Evolutionary conservation across 2,888 invertebrate species (phyloP), one percentile per base, ranked within the genome.

Genomic region (Drosophila paracracens): DNA sequence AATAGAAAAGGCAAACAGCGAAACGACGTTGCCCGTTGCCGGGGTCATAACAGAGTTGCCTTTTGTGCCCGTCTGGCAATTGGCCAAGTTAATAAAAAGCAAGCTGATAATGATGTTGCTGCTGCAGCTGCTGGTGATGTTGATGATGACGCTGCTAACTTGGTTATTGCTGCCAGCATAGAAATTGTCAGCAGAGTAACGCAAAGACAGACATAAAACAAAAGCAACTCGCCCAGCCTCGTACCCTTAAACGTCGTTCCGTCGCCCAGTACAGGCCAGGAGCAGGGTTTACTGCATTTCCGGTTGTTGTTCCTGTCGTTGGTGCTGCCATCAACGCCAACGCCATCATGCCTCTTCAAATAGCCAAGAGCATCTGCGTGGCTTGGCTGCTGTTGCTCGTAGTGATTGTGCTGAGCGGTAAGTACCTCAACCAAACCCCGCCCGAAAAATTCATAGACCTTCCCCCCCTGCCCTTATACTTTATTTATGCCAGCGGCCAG

Each of bases 401-500:
- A 54, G 81, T 90, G 81, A 81, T 90, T 83, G 79, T 88, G 64
- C 88, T 91, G 81, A 90, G 90, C 88, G 91, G 91, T 91, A 90
- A 91, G 91, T 90, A 69, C 65, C n/a, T 48, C 59, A 25, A 35
- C n/a, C 18, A 16, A 27, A 11, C 43, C 46, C 27, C 38, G 21
- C 43, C 21, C 29, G 16, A 4, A 56, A 56, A 56, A 38, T 38
- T n/a, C 38, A 29, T 13, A n/a, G 13, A 38, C 27, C 13, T 38
- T 16, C 2, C 36, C 16, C 0, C 35, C 11, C 6, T 46, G 8
- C 4, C 4, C 25, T 8, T 25, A n/a, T n/a, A 38, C 27, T 54
- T 31, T 63, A 71, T 68, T 81, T 71, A 81, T 75, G 75, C 65
- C 67, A 57, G 68, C 64, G 59, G 54, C 51, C 46, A 57, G 56